Conservation (phyloP, 2,888 invertebrate species). For the Meiosimyza decipiens region DNA sequence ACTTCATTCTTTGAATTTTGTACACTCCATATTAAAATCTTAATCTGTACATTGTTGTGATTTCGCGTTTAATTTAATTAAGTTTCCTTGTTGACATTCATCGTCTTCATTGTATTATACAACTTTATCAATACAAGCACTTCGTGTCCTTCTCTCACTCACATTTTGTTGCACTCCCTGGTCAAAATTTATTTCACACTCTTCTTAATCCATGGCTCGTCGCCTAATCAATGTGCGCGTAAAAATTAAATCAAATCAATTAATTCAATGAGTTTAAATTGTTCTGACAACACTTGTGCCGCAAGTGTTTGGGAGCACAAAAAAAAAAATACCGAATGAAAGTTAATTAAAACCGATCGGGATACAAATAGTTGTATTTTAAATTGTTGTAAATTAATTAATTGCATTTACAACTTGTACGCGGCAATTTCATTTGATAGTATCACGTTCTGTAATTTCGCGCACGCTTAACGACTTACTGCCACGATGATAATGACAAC, state of each 20-base stretch:
- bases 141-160: not conserved
- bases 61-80: constrained; percentile 7
- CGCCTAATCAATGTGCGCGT: constrained; percentile 55
- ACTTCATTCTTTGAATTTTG: too few relatives aligned
- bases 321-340: constrained; percentile 14
- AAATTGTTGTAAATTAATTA: constrained; percentile 62
- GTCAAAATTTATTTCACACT: not conserved
- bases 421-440: constrained; percentile 47
- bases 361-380: constrained; percentile 36
- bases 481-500: not conserved
- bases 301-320: constrained; percentile 14
- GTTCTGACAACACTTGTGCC: constrained; percentile 31
- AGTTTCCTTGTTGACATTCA: not conserved
- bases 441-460: constrained; percentile 39
- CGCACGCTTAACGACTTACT: constrained; percentile 37
- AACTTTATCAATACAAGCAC: not conserved
- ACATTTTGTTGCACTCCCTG: not conserved
- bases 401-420: constrained; percentile 53
- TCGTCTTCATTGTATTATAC: constrained; percentile 29
- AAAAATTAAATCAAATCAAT: constrained; percentile 57
- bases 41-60: constrained; percentile 20
- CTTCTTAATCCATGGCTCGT: constrained; percentile 50
- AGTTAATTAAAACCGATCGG: constrained; percentile 27
- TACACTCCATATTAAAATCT: not conserved
- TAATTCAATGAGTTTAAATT: constrained; percentile 48